Evolutionary conservation across 2,113 vertebrate genomes (phyloP), one percentile per base, ranked within the genome.

Genomic region (Cynopterus brachyotis): DNA sequence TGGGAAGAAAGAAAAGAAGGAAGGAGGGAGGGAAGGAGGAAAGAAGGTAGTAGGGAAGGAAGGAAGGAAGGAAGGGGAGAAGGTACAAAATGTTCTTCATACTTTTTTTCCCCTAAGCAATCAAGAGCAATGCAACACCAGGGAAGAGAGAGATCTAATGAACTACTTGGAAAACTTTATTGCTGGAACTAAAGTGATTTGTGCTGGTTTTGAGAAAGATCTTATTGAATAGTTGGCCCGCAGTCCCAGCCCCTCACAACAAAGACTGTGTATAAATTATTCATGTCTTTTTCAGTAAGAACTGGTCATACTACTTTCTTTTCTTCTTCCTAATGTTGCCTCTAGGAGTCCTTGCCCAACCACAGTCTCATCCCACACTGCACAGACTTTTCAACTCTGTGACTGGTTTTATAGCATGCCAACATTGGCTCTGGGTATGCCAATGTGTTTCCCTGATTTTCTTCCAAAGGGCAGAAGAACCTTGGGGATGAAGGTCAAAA

Each of bases 151-250:
- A 79, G 73, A 85, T 64, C 32, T 89, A 88, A 82, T 59, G 50
- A 81, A 94, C 53, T 53, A 53, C 87, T 95, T 92, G 94, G 89
- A 86, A 96, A 91, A 87, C 57, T 53, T 85, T 19, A 62, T 60
- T 69, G 35, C 67, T 82, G 42, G 62, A 96, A 90, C 89, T 86
- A 79, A 93, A 89, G 62, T 85, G 60, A 95, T 87, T 85, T 82
- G 80, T 35, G 81, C 42, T 89, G 72, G 19, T 78, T 87, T 93
- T 94, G 82, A 82, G 55, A 87, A 93, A 87, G 35, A 83, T 40
- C 66, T 91, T 40, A 30, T 22, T 91, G 73, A 94, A 72, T 32
- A 69, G 45, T 79, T 96, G 89, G 86, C 86, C 3, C 8, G 35
- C 50, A 87, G 73, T 24, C 32, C 42, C 28, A 84, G 72, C 47